These are phyloP conservation scores for Dastarcus helophoroides DNA, from an alignment of 2,888 invertebrate species.

Conservation along the genomic window DNA sequence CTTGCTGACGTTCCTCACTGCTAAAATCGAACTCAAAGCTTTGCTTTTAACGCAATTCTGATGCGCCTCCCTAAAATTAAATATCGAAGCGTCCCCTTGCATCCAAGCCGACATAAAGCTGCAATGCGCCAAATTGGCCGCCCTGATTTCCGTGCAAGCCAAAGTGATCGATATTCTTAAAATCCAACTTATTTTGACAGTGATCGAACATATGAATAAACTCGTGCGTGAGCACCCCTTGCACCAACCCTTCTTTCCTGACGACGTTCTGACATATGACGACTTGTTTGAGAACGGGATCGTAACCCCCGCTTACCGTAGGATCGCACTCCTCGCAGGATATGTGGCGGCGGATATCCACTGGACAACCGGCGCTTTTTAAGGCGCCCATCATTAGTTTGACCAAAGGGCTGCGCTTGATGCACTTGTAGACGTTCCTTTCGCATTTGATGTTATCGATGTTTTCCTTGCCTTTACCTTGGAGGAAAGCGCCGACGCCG, in stretches of 20 bases:
- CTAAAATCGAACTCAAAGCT: conserved; percentile 72
- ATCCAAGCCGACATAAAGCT: conserved; percentile 71
- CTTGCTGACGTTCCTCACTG: conserved; percentile 62
- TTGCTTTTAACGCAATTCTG: conserved; percentile 84
- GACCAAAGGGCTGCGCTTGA: conserved; percentile 67
- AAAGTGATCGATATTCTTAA: conserved; percentile 82
- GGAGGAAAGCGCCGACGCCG: conserved; percentile 45
- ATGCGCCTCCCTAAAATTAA: conserved; percentile 64
- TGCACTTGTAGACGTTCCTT: conserved; percentile 61
- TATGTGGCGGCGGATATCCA: conserved; percentile 79
- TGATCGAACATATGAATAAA: conserved; percentile 95
- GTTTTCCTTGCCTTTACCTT: conserved; percentile 57
- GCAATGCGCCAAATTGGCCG: conserved; percentile 89
- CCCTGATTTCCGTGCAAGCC: conserved; percentile 91
- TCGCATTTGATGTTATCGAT: conserved; percentile 70
- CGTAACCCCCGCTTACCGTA: conserved; percentile 83
- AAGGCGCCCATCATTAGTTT: conserved; percentile 78
- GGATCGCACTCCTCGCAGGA: conserved; percentile 84
- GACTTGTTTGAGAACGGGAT: conserved; percentile 74
- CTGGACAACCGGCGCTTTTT: conserved; percentile 64
- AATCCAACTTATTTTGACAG: conserved; percentile 79
- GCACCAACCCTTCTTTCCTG: conserved; percentile 53
- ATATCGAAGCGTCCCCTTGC: conserved; percentile 63
- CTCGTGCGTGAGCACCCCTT: conserved; percentile 80
- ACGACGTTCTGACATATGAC: conserved; percentile 86